Evolutionary conservation across 2,113 vertebrate species (phyloP).

Genomic region (Polypterus senegalus): DNA sequence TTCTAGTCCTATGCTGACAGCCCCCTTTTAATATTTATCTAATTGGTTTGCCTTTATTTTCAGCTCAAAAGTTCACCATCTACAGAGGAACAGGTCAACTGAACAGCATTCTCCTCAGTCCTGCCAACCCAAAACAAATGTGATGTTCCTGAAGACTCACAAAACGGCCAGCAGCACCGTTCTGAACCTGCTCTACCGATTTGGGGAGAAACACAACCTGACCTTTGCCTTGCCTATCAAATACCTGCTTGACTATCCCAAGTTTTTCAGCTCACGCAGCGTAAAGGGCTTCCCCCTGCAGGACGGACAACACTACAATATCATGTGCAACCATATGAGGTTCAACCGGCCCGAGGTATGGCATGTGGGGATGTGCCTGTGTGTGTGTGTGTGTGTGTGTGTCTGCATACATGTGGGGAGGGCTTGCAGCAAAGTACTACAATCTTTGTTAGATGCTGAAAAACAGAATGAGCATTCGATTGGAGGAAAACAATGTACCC

Average conservation of each 20-base stretch:
- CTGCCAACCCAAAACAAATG: constrained; percentile 54
- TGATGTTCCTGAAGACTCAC: constrained; percentile 86
- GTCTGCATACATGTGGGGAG: too few species aligned
- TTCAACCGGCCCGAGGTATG: constrained; percentile 70
- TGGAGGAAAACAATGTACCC: too few species aligned
- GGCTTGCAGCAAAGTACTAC: too few species aligned
- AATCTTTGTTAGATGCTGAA: too few species aligned
- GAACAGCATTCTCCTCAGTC: constrained; percentile 11
- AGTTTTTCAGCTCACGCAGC: constrained; percentile 59
- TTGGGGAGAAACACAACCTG: constrained; percentile 58
- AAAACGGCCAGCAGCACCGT: constrained; percentile 88
- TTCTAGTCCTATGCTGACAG: too few species aligned
- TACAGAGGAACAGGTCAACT: too few species aligned
- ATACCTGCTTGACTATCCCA: constrained; percentile 82
- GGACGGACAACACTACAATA: constrained; percentile 49
- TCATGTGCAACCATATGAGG: constrained; percentile 85
- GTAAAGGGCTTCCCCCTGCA: constrained; percentile 67
- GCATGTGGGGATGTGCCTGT: too few species aligned
- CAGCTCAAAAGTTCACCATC: too few species aligned
- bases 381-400: too few species aligned
- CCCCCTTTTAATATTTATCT: too few species aligned
- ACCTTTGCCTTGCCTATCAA: constrained; percentile 66
- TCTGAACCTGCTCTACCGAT: constrained; percentile 78
- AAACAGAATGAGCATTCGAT: too few species aligned
- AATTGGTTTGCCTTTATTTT: too few species aligned